Conservation (phyloP, 2,113 vertebrate species). For the Oryzias woworae region DNA sequence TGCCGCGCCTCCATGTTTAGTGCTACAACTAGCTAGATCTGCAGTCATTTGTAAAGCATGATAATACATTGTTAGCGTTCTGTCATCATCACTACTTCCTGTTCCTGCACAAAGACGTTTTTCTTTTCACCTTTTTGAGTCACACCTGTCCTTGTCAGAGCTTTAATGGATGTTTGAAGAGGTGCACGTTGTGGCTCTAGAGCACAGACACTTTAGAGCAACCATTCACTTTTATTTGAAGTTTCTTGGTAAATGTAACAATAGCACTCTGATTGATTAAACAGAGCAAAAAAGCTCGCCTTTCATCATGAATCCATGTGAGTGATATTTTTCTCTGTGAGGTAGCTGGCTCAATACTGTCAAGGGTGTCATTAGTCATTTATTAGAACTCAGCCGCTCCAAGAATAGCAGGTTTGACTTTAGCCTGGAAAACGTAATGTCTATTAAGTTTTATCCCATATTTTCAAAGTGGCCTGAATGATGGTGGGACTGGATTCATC, state of each 20-base stretch:
- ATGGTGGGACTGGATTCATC: no score
- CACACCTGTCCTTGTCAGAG: no score
- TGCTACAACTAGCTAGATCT: no score
- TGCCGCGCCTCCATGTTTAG: no score
- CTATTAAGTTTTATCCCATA: slow-evolving; percentile 2
- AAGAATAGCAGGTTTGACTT: neutral
- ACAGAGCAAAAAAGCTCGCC: neutral
- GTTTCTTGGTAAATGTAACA: neutral
- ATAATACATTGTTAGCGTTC: no score
- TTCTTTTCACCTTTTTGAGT: no score
- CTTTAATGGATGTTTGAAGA: neutral
- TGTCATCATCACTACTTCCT: no score
- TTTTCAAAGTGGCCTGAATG: slow-evolving; percentile 3
- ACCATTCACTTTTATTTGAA: neutral
- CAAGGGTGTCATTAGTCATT: neutral
- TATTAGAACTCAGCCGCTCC: neutral
- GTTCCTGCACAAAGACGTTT: no score
- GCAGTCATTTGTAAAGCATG: no score
- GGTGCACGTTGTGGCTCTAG: neutral
- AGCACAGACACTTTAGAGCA: neutral
- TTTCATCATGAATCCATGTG: neutral
- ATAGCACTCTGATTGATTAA: neutral
- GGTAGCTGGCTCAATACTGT: slow-evolving; percentile 5
- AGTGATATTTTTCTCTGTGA: neutral
- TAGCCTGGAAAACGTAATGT: neutral